Conservation (phyloP, 2,888 invertebrate species). For the Lobophora halterata region DNA sequence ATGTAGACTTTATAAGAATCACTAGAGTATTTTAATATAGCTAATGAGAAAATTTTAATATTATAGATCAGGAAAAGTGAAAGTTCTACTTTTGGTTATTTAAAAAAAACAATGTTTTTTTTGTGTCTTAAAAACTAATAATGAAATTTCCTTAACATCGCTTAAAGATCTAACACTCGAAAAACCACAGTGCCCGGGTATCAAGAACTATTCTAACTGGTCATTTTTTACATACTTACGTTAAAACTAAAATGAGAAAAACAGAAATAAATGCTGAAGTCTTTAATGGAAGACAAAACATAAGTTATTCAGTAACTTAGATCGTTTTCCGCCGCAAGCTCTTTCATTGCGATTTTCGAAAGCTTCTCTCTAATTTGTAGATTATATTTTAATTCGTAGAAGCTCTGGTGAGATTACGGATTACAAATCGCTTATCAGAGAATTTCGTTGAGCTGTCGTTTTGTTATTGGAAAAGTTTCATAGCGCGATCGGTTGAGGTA, state of each 20-base stretch:
- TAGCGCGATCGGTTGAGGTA: slow-evolving; percentile 51
- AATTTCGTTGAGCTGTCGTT: slow-evolving; percentile 54
- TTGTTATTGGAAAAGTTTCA: slow-evolving; percentile 69
- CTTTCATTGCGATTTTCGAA: slow-evolving; percentile 7
- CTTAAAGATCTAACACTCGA: slow-evolving; percentile 10
- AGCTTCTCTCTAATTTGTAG: slow-evolving; percentile 24
- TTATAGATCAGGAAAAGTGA: too few relatives aligned
- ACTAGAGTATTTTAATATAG: too few relatives aligned
- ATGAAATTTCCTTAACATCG: too few relatives aligned
- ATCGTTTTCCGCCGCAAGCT: slow-evolving; percentile 8
- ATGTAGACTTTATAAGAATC: not conserved
- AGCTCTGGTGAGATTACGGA: slow-evolving; percentile 63
- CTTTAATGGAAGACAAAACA: slow-evolving; percentile 11
- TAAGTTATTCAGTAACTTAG: slow-evolving; percentile 8
- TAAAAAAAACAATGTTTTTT: too few relatives aligned
- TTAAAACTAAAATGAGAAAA: slow-evolving; percentile 13
- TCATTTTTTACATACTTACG: slow-evolving; percentile 14
- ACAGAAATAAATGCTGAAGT: slow-evolving; percentile 11
- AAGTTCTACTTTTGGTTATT: too few relatives aligned
- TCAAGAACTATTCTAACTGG: slow-evolving; percentile 9
- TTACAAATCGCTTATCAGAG: slow-evolving; percentile 75
- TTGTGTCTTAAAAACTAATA: slow-evolving; percentile 14
- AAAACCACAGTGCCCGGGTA: slow-evolving; percentile 10
- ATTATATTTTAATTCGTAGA: slow-evolving; percentile 56
- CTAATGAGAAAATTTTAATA: too few relatives aligned